Evolutionary conservation across 2,888 invertebrate genomes (phyloP).

Genomic region (Gandaritis pyraliata): DNA sequence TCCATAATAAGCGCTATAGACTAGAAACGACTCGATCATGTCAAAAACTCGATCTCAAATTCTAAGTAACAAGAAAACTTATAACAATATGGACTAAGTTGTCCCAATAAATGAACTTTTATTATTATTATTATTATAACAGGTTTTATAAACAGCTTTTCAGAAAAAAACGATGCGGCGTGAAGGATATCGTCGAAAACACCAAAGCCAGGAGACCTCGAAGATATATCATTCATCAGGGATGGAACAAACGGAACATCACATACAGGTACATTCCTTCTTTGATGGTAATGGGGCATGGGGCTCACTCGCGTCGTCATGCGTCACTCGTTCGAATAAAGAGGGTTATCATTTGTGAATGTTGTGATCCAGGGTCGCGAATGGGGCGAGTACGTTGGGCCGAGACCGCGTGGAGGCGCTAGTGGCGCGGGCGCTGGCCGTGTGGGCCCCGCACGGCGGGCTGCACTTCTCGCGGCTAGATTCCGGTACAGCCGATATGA

Average conservation of each 20-base stretch:
- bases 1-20: no score
- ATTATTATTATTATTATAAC: no score
- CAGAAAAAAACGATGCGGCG: slow-evolving; percentile 87
- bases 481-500: slow-evolving; percentile 87
- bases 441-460: slow-evolving; percentile 88
- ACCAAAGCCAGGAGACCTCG: slow-evolving; percentile 65
- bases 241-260: slow-evolving; percentile 88
- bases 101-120: no score
- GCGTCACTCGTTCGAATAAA: no score
- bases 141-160: slow-evolving; percentile 82
- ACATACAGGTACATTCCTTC: slow-evolving; percentile 85
- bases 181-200: slow-evolving; percentile 84
- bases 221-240: slow-evolving; percentile 86
- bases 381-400: slow-evolving; percentile 86
- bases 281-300: no score
- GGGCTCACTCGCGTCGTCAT: no score
- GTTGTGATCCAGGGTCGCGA: slow-evolving; percentile 83
- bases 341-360: not conserved
- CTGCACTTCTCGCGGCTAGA: slow-evolving; percentile 81
- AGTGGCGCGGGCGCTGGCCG: slow-evolving; percentile 85
- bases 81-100: no score
- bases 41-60: no score
- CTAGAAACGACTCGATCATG: no score
- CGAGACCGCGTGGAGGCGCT: slow-evolving; percentile 82
- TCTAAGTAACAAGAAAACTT: no score